These are phyloP conservation scores for Coregonus sp. DNA, from an alignment of 2,797 vertebrate genomes.

Conservation along the genomic window DNA sequence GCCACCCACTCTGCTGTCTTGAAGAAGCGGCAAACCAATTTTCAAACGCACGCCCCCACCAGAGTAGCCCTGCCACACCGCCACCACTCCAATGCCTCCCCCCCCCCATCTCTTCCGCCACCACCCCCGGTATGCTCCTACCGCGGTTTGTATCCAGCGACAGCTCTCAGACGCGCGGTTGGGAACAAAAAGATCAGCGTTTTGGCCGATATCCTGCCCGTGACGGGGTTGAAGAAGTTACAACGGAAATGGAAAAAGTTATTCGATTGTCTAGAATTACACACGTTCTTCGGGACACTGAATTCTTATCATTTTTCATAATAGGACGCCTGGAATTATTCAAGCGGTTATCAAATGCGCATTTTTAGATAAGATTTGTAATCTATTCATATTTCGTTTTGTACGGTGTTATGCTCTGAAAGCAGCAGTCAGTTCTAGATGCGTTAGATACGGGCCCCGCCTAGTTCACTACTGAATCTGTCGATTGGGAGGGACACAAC, in stretches of 20 bases:
- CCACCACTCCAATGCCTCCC: no score
- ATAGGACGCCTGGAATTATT: background rate
- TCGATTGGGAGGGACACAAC: conserved; percentile 6
- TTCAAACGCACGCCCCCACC: no score
- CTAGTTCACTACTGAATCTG: conserved; percentile 47
- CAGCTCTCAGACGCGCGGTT: background rate
- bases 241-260: conserved; percentile 69
- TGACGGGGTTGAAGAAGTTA: conserved; percentile 57
- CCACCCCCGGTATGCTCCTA: no score
- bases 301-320: background rate
- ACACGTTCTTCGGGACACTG: background rate
- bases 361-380: background rate
- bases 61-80: no score
- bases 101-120: no score
- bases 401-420: background rate
- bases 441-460: conserved; percentile 58
- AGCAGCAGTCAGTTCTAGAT: conserved; percentile 31
- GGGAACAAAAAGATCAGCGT: background rate
- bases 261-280: conserved; percentile 41
- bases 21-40: no score
- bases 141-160: background rate
- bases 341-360: background rate
- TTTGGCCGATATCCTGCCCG: conserved; percentile 4
- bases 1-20: no score
- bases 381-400: background rate